phyloP scores from a whole-genome alignment of 2,113 vertebrate genomes.

The Aythya baeri region DNA sequence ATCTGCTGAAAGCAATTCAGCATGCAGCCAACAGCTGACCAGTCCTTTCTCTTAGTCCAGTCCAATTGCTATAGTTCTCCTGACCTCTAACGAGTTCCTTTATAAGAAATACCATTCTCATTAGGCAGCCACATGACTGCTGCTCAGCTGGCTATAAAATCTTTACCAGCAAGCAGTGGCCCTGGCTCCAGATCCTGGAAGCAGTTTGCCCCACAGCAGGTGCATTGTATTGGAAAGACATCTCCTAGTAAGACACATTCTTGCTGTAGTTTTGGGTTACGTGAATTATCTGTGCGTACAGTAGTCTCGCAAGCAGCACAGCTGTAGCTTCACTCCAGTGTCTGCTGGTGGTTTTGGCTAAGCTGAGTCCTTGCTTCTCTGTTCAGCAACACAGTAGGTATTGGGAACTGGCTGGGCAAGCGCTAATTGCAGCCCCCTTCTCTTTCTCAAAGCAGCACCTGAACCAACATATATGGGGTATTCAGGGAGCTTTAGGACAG shows the following conservation, averaged over 20 bases:
- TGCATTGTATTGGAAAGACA: neutral
- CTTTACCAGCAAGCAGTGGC: neutral
- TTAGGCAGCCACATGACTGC: neutral
- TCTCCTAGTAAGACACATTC: neutral
- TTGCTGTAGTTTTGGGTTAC: neutral
- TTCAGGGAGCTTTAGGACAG: neutral
- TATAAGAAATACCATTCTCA: neutral
- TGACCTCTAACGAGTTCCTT: neutral
- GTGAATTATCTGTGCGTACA: neutral
- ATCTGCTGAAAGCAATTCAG: neutral
- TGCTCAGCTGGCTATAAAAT: neutral
- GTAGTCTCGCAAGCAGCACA: neutral
- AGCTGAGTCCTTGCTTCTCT: neutral
- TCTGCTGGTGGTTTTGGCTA: neutral
- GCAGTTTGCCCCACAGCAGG: neutral
- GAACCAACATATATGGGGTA: neutral
- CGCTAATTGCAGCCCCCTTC: neutral
- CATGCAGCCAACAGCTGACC: neutral
- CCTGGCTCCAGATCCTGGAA: neutral
- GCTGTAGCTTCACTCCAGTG: neutral
- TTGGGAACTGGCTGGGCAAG: neutral
- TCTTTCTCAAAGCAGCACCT: neutral
- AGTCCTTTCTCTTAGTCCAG: neutral
- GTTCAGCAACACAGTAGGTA: neutral
- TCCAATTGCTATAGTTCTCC: neutral